Evolutionary conservation across 1,140 invertebrate species (phyloP).

Genomic region (Orussus abietinus): DNA sequence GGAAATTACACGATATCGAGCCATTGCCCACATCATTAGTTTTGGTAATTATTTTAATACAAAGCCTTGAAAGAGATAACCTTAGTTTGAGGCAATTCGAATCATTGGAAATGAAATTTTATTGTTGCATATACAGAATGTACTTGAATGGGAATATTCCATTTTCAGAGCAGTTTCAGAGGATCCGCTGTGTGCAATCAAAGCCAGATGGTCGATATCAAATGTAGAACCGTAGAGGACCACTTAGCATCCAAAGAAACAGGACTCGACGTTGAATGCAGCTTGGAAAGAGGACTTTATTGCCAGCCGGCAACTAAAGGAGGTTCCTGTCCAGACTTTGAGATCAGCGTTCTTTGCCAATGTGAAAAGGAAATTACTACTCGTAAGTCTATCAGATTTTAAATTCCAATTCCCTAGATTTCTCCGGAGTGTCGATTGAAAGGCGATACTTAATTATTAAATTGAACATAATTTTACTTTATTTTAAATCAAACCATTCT

Average conservation of each 20-base stretch:
- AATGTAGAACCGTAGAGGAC: constrained; percentile 65
- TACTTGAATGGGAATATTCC: too few species aligned
- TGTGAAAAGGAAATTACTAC: constrained; percentile 49
- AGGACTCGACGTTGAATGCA: constrained; percentile 71
- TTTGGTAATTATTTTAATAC: constrained; percentile 42
- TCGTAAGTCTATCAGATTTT: too few species aligned
- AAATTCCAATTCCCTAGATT: too few species aligned
- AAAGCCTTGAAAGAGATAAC: too few species aligned
- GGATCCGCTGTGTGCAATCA: constrained; percentile 54
- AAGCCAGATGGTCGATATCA: constrained; percentile 66
- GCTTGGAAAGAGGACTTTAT: constrained; percentile 64
- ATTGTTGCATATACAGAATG: too few species aligned
- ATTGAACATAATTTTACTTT: too few species aligned
- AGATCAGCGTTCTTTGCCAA: constrained; percentile 67
- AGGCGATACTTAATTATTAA: too few species aligned
- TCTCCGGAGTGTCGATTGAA: too few species aligned
- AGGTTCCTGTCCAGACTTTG: constrained; percentile 64
- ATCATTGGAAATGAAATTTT: too few species aligned
- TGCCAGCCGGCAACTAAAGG: constrained; percentile 54
- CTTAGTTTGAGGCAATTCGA: too few species aligned
- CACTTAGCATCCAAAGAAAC: constrained; percentile 64
- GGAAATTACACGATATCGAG: constrained; percentile 59
- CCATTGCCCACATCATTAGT: constrained; percentile 55
- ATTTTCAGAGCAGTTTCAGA: constrained; percentile 36
- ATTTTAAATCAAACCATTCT: too few species aligned